Percentiles rank a stretch among this genome's conserved stretches.
Evolutionary conservation across 2,113 vertebrate genomes (phyloP).

Genomic region (Saccopteryx bilineata): DNA sequence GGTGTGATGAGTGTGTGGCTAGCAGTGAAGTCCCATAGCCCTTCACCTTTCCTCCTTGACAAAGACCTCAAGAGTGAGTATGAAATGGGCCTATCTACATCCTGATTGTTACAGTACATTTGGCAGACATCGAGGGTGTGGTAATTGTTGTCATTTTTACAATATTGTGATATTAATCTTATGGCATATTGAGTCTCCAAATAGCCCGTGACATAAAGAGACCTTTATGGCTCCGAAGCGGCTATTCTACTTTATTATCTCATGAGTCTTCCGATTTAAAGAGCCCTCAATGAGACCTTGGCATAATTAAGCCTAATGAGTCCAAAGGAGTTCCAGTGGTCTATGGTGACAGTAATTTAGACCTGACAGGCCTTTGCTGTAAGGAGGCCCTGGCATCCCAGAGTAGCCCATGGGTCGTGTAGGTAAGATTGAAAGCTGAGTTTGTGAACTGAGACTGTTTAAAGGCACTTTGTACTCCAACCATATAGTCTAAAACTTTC

Average conservation of each 20-base stretch:
- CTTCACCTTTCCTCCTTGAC: conserved; percentile 61
- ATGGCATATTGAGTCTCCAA: conserved; percentile 86
- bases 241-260: conserved; percentile 87
- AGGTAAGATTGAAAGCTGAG: background rate
- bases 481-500: background rate
- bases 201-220: conserved; percentile 87
- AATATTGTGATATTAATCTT: conserved; percentile 82
- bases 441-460: background rate
- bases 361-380: conserved; percentile 79
- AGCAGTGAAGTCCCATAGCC: background rate
- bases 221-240: conserved; percentile 85
- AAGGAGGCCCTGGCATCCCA: conserved; percentile 72
- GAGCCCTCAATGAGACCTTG: conserved; percentile 85
- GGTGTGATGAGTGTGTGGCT: too few species aligned
- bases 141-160: conserved; percentile 82
- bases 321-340: conserved; percentile 84
- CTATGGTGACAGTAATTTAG: conserved; percentile 87
- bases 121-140: conserved; percentile 71
- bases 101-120: conserved; percentile 52
- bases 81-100: conserved; percentile 36
- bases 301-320: conserved; percentile 87
- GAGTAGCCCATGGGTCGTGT: background rate
- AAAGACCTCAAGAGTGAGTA: background rate
- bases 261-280: conserved; percentile 87
- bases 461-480: background rate